Evolutionary conservation across 2,888 invertebrate species (phyloP).

Genomic region (Dusona sp.): DNA sequence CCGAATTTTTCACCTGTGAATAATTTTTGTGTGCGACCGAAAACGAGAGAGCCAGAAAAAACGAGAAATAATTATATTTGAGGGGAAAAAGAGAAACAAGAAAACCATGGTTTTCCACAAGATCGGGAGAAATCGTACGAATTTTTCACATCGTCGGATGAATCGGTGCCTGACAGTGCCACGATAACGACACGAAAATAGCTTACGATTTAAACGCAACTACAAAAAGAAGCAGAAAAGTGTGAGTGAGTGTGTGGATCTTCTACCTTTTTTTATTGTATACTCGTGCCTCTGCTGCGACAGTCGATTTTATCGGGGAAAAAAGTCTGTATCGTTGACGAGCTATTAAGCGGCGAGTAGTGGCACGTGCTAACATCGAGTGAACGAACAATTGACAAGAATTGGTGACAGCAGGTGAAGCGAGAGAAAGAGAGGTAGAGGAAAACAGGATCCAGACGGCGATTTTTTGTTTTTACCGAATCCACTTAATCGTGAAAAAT

Average conservation of each 20-base stretch:
- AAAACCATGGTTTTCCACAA: conserved; percentile 57
- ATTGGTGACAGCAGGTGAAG: background rate
- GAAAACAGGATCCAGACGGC: conserved; percentile 13
- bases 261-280: conserved; percentile 7
- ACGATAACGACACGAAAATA: conserved; percentile 49
- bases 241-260: conserved; percentile 25
- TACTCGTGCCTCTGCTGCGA: background rate
- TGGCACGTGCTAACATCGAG: conserved; percentile 12
- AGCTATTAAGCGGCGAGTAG: conserved; percentile 2
- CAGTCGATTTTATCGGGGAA: background rate
- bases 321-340: conserved; percentile 6
- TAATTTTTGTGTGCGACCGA: background rate
- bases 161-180: conserved; percentile 61
- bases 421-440: conserved; percentile 13
- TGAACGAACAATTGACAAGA: conserved; percentile 1
- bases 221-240: conserved; percentile 19
- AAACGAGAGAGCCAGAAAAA: background rate
- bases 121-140: conserved; percentile 42
- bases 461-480: background rate
- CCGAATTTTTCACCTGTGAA: background rate
- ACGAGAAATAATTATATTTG: background rate
- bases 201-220: background rate
- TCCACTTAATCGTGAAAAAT: background rate
- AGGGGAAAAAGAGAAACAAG: background rate
- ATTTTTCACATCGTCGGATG: conserved; percentile 45